Base-by-base conservation (phyloP, 2,797 vertebrate species). In the Poecile montanus region DNA sequence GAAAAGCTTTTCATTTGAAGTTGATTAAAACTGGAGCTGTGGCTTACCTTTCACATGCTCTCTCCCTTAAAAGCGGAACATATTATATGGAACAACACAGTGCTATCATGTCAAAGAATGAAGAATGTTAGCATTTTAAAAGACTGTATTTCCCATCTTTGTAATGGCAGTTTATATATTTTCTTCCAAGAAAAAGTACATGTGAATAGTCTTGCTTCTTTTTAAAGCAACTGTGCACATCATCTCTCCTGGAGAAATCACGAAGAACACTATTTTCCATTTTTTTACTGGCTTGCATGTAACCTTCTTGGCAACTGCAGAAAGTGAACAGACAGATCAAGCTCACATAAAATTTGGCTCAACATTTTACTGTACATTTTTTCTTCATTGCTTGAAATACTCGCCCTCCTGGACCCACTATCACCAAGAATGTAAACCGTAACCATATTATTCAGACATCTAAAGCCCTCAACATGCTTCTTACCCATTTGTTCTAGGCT, bases 41-140 rank as follows among this genome's bases (percentile, higher is more conserved):
- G 38, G 62, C 94, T 96, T 96, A 96, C 93, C 96, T 97, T 87
- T 88, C 80, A 70, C n/a, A 89, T 34, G 74, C 62, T 94, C 44
- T 68, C 11, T 72, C 87, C 85, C 76, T 92, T 84, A 85, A 73
- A 85, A 91, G 73, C 3, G 1, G 66, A 91, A 71, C 38, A 32
- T 13, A 63, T 56, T 16, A 83, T 9, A 72, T 2, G 47, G 42
- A 94, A 94, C 27, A 73, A 79, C 7, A 56, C 14, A 57, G 50
- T 6, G 6, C 73, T 93, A 83, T 10, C 20, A 6, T 15, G 40
- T 51, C 58, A 94, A 88, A 85, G 68, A 89, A 87, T 40, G 57
- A 94, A 90, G 45, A 91, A 56, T 0, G 5, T 92, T 38, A 80
- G 61, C 51, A 53, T 67, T 93, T 83, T 50, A 81, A 44, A 81